Evolutionary conservation across 2,888 invertebrate species (phyloP).

Genomic region (Graphium colonna): DNA sequence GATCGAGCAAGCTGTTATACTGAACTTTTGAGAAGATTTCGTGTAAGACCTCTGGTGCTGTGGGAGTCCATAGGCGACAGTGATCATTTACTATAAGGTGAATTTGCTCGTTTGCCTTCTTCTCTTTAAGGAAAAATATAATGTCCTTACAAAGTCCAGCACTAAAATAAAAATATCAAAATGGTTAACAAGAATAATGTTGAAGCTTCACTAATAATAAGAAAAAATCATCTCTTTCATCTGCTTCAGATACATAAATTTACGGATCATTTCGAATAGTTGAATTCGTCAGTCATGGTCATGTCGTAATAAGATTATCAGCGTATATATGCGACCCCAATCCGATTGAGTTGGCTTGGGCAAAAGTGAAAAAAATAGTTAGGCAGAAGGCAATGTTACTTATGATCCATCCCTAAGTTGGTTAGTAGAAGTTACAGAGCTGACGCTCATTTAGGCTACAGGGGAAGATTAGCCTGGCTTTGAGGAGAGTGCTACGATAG

Average conservation of each 20-base stretch:
- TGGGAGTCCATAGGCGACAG: too few relatives aligned
- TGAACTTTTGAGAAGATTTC: too few relatives aligned
- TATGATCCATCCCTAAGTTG: constrained; percentile 23
- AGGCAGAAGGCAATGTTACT: constrained; percentile 21
- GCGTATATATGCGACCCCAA: constrained; percentile 28
- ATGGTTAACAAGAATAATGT: constrained; percentile 26
- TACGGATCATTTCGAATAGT: constrained; percentile 15
- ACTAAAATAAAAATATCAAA: too few relatives aligned
- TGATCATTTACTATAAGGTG: too few relatives aligned
- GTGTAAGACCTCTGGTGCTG: too few relatives aligned
- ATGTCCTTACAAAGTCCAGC: too few relatives aligned
- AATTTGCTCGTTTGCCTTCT: too few relatives aligned
- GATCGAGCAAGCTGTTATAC: too few relatives aligned
- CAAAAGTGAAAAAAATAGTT: constrained; percentile 24
- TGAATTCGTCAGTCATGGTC: constrained; percentile 14
- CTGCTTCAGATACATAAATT: constrained; percentile 7
- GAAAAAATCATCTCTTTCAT: constrained; percentile 20
- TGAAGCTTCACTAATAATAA: constrained; percentile 20
- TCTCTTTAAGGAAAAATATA: too few relatives aligned
- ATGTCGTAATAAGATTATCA: constrained; percentile 20
- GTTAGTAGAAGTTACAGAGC: constrained; percentile 22
- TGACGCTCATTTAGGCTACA: constrained; percentile 15
- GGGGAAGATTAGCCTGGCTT: constrained; percentile 25
- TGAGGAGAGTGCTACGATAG: not conserved
- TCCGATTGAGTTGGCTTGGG: constrained; percentile 27